These are phyloP conservation scores for Pantherophis guttatus DNA, from an alignment of 2,113 vertebrate genomes.

Conservation along the genomic window DNA sequence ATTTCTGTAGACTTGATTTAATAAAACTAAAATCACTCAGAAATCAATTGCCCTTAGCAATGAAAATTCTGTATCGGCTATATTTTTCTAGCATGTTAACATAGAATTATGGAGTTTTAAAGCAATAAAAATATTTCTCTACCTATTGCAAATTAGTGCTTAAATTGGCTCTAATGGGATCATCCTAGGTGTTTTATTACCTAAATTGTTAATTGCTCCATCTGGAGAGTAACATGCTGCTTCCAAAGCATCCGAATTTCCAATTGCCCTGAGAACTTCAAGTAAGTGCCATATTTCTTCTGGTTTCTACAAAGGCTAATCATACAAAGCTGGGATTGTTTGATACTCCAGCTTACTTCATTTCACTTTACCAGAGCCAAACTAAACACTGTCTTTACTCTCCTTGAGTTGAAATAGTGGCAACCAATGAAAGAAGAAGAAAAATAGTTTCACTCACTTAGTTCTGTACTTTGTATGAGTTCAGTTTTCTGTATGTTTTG, in stretches of 20 bases:
- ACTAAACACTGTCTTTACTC: conserved; percentile 51
- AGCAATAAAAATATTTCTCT: conserved; percentile 16
- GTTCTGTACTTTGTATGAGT: conserved; percentile 27
- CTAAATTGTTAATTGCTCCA: conserved; percentile 24
- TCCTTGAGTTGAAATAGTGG: conserved; percentile 42
- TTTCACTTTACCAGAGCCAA: conserved; percentile 46
- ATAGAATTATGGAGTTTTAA: conserved; percentile 5
- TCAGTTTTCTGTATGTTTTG: conserved; percentile 16
- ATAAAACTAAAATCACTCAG: neutral
- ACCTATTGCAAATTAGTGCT: conserved; percentile 15
- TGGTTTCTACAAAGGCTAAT: conserved; percentile 42
- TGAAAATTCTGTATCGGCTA: neutral
- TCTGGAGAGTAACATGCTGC: conserved; percentile 19
- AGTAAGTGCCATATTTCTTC: conserved; percentile 20
- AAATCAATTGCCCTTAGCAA: neutral
- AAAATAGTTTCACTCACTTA: conserved; percentile 34
- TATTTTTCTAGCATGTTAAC: neutral
- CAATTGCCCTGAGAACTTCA: conserved; percentile 40
- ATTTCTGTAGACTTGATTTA: neutral
- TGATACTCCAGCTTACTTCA: conserved; percentile 34
- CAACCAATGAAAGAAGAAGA: conserved; percentile 41
- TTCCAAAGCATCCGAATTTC: conserved; percentile 33
- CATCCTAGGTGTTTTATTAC: conserved; percentile 22
- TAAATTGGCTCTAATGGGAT: neutral
- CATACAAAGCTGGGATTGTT: conserved; percentile 46